phyloP scores from a whole-genome alignment of 2,888 invertebrate species.

The Cantharis lateralis region DNA sequence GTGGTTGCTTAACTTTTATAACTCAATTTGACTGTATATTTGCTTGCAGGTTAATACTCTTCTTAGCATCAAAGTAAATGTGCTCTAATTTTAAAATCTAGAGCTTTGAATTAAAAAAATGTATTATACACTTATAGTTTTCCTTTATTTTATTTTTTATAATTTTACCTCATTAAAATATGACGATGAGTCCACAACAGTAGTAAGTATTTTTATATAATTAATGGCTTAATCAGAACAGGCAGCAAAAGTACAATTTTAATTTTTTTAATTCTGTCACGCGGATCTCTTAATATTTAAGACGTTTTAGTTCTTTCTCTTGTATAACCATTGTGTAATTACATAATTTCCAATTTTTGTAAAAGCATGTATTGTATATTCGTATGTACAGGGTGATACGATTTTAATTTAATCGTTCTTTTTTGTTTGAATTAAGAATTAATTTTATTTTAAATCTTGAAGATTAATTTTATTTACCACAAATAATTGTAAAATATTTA shows the following conservation, averaged over 20 bases:
- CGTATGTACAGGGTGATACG: background rate
- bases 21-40: constrained; percentile 28
- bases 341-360: background rate
- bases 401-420: background rate
- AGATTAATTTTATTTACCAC: background rate
- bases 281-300: background rate
- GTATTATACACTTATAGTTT: background rate
- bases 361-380: background rate
- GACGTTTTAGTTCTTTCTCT: background rate
- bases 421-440: background rate
- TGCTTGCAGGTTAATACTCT: constrained; percentile 79
- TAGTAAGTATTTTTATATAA: constrained; percentile 2
- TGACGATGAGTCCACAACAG: background rate
- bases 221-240: background rate
- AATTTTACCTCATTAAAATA: background rate
- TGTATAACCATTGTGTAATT: background rate
- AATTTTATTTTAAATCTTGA: background rate
- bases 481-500: background rate
- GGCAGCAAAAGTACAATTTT: constrained; percentile 3
- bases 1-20: background rate
- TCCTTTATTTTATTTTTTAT: background rate
- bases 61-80: constrained; percentile 74
- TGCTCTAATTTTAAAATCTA: background rate
- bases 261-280: background rate
- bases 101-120: background rate